Evolutionary conservation across 2,797 vertebrate genomes (phyloP).

Genomic region (Arremon aurantiirostris): DNA sequence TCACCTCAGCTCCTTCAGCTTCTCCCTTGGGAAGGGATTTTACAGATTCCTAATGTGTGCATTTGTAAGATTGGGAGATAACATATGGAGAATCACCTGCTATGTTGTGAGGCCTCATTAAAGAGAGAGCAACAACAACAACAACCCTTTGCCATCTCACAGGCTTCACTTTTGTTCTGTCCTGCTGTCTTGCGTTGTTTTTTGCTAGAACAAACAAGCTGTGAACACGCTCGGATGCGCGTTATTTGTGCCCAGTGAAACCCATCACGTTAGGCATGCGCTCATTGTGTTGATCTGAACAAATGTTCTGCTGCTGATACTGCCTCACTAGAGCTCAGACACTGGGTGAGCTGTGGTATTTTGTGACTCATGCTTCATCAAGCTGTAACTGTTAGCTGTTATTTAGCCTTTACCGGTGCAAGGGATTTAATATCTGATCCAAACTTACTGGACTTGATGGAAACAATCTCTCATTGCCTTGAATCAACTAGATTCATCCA

Average conservation of each 20-base stretch:
- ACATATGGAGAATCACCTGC: neutral
- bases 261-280: neutral
- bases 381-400: neutral
- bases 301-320: conserved; percentile 25
- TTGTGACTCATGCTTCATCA: conserved; percentile 37
- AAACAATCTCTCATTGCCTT: neutral
- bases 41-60: neutral
- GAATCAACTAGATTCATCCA: neutral
- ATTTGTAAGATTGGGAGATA: neutral
- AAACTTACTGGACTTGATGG: neutral
- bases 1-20: neutral
- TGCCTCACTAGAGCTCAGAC: neutral
- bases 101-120: neutral
- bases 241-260: neutral
- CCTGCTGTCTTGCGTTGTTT: neutral
- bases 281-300: neutral
- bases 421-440: neutral
- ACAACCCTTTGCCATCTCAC: neutral
- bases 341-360: neutral
- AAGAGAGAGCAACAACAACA: neutral
- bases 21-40: neutral
- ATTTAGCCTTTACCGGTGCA: neutral
- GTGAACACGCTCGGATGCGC: neutral
- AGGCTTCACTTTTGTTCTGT: neutral
- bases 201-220: conserved; percentile 4